A percentile compares a stretch with the other conserved stretches of the same genome.
phyloP scores from a whole-genome alignment of 2,113 vertebrate species.

The Pan troglodytes region NHGRI_mPanTro3-v2.1_pri NC_072416.2:67561001-67561500 shows the following conservation, averaged over 20 bases:
- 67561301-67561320: background rate
- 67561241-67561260: background rate
- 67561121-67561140: too few species aligned
- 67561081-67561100: too few species aligned
- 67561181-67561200: background rate
- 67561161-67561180: background rate
- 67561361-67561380: background rate
- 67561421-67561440: background rate
- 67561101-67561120: too few species aligned
- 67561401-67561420: constrained; percentile 37
- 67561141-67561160: background rate
- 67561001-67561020: too few species aligned
- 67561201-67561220: too few species aligned
- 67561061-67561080: too few species aligned
- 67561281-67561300: background rate
- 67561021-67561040: too few species aligned
- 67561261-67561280: background rate
- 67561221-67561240: background rate
- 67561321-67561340: constrained; percentile 10
- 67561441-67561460: background rate
- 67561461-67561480: background rate
- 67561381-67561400: background rate
- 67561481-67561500: background rate
- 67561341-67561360: background rate
- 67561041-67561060: too few species aligned